These are phyloP conservation scores for Sprattus sprattus DNA, from an alignment of 2,113 vertebrate species.

Conservation along the genomic window DNA sequence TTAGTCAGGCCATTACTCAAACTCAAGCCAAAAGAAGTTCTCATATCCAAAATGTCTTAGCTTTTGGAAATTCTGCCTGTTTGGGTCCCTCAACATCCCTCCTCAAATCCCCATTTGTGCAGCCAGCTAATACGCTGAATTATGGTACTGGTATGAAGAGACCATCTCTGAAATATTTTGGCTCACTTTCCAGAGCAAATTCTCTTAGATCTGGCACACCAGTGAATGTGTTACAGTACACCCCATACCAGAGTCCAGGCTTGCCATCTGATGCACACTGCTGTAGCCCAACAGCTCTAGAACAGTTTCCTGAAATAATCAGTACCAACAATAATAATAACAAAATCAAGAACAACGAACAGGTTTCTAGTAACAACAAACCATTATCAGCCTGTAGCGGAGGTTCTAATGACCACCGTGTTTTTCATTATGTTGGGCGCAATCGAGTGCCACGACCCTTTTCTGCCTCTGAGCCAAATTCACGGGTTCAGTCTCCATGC, in stretches of 20 bases:
- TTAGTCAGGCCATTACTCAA: constrained; percentile 82
- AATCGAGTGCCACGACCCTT: constrained; percentile 69
- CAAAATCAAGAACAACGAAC: constrained; percentile 36
- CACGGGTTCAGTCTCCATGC: constrained; percentile 72
- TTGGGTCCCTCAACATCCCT: constrained; percentile 48
- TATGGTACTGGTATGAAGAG: constrained; percentile 32
- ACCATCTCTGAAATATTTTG: constrained; percentile 39
- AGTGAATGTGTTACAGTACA: background rate
- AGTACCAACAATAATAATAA: constrained; percentile 57
- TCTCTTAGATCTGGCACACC: constrained; percentile 45
- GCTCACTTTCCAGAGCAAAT: constrained; percentile 41
- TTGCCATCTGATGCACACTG: constrained; percentile 32
- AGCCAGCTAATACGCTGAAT: constrained; percentile 16
- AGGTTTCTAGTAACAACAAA: constrained; percentile 41
- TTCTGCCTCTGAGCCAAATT: constrained; percentile 74
- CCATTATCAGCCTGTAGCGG: background rate
- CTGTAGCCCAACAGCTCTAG: constrained; percentile 42
- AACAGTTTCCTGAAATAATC: constrained; percentile 18
- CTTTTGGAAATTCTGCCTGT: too few species aligned
- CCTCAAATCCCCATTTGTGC: constrained; percentile 48
- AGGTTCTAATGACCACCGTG: constrained; percentile 40
- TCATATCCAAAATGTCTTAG: constrained; percentile 21
- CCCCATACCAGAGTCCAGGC: background rate
- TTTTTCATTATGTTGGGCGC: constrained; percentile 53
- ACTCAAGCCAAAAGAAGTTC: constrained; percentile 70